phyloP scores from a whole-genome alignment of 2,888 invertebrate species.

The Molanna angustata region DNA sequence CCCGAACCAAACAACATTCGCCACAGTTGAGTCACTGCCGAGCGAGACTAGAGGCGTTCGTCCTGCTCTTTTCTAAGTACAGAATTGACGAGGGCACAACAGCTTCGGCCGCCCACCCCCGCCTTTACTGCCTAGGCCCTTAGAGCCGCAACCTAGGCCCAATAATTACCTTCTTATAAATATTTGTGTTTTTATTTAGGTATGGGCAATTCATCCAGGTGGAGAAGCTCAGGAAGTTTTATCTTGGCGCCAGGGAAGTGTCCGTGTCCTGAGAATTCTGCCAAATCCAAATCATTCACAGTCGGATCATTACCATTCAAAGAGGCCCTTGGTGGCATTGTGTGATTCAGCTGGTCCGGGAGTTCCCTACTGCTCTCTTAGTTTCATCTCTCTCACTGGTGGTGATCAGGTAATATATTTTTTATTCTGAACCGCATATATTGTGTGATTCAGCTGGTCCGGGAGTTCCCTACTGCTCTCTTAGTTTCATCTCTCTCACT shows the following conservation, averaged over 20 bases:
- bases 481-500: too few relatives aligned
- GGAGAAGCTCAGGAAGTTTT: slow-evolving; percentile 95
- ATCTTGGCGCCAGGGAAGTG: slow-evolving; percentile 90
- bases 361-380: slow-evolving; percentile 75
- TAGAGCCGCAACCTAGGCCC: too few relatives aligned
- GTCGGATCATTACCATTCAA: slow-evolving; percentile 72
- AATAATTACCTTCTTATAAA: too few relatives aligned
- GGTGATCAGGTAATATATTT: slow-evolving; percentile 64
- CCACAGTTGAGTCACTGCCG: too few relatives aligned
- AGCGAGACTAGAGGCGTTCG: too few relatives aligned
- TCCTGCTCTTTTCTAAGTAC: too few relatives aligned
- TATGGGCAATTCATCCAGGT: slow-evolving; percentile 82
- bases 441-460: neutral
- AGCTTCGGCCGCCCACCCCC: too few relatives aligned
- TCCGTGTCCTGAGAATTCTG: slow-evolving; percentile 77
- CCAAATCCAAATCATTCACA: slow-evolving; percentile 73
- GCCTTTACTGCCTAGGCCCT: too few relatives aligned
- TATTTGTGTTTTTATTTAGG: slow-evolving; percentile 54
- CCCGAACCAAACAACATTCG: too few relatives aligned
- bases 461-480: neutral
- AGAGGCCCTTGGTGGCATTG: slow-evolving; percentile 85
- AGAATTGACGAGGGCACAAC: too few relatives aligned
- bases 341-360: slow-evolving; percentile 83
- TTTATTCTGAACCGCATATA: neutral
- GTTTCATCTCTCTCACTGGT: slow-evolving; percentile 79